Percentiles rank a stretch among this genome's conserved stretches.
Evolutionary conservation across 2,797 vertebrate species (phyloP).

Genomic region (Corythornis leucogaster): DNA sequence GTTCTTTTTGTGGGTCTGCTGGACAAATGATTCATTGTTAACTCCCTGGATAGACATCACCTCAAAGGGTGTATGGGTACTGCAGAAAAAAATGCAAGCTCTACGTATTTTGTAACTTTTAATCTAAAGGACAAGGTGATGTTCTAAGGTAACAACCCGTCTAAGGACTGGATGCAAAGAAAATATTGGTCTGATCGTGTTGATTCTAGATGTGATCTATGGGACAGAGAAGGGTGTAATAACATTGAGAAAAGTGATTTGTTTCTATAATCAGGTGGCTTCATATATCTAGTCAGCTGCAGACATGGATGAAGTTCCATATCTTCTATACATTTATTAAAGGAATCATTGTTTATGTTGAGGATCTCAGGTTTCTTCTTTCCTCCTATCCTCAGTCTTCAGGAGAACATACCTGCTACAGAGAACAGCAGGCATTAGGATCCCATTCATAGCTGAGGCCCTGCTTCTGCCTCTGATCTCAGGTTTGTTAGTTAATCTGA

Average conservation of each 20-base stretch:
- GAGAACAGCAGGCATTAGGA: not conserved
- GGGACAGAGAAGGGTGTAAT: not conserved
- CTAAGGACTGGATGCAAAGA: not conserved
- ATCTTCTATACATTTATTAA: not conserved
- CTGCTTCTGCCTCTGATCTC: not conserved
- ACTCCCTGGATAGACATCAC: not conserved
- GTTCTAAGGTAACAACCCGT: not conserved
- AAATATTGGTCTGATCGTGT: not conserved
- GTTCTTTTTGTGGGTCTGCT: not conserved
- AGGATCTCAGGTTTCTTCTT: not conserved
- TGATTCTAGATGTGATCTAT: not conserved
- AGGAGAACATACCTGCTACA: not conserved
- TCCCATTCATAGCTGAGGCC: not conserved
- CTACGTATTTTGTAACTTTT: not conserved
- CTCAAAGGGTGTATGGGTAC: not conserved
- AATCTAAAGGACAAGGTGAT: not conserved
- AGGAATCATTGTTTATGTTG: not conserved
- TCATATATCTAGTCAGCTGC: not conserved
- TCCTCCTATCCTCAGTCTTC: not conserved
- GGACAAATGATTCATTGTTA: not conserved
- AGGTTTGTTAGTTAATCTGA: not conserved
- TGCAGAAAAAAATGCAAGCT: not conserved
- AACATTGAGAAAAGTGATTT: not conserved
- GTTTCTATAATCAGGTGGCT: not conserved
- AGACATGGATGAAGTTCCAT: not conserved